A percentile compares a stretch with the other conserved stretches of the same genome.
phyloP scores from a whole-genome alignment of 2,888 invertebrate genomes.

The Ormyrus thymus region DNA sequence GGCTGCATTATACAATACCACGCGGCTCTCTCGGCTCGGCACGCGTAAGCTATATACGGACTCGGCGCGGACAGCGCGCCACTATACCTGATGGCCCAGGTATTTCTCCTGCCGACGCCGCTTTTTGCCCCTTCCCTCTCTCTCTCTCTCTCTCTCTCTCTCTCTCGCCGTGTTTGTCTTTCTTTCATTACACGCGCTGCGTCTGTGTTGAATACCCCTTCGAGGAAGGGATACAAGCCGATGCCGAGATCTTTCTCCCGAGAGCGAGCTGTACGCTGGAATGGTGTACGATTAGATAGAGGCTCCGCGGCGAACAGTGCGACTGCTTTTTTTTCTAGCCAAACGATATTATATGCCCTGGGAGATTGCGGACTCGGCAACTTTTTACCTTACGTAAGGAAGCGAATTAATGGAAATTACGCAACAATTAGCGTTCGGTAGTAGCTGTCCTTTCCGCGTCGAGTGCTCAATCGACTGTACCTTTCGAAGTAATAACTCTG shows the following conservation, averaged over 20 bases:
- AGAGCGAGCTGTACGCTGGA: constrained; percentile 6
- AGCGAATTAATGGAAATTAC: too few species aligned
- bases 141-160: not conserved
- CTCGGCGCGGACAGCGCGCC: not conserved
- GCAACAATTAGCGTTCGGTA: too few species aligned
- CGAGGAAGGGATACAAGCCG: not conserved
- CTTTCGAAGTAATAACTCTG: too few species aligned
- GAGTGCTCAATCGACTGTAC: too few species aligned
- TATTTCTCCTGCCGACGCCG: constrained; percentile 7
- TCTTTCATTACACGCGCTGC: constrained; percentile 34
- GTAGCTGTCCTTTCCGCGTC: too few species aligned
- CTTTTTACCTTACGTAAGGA: not conserved
- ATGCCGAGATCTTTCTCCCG: not conserved
- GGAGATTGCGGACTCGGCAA: not conserved
- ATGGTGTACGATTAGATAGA: constrained; percentile 25
- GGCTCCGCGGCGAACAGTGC: not conserved
- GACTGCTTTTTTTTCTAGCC: not conserved
- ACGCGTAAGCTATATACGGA: constrained; percentile 49
- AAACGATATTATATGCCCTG: not conserved
- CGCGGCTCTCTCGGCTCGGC: constrained; percentile 6
- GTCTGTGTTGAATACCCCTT: not conserved
- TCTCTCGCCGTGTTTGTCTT: constrained; percentile 36
- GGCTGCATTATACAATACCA: constrained; percentile 71
- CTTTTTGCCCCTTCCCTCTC: not conserved
- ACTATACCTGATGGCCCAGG: not conserved